A percentile compares a stretch with the other conserved stretches of the same genome.
phyloP scores from a whole-genome alignment of 2,888 invertebrate species.

The Stenodera caucasica region DNA sequence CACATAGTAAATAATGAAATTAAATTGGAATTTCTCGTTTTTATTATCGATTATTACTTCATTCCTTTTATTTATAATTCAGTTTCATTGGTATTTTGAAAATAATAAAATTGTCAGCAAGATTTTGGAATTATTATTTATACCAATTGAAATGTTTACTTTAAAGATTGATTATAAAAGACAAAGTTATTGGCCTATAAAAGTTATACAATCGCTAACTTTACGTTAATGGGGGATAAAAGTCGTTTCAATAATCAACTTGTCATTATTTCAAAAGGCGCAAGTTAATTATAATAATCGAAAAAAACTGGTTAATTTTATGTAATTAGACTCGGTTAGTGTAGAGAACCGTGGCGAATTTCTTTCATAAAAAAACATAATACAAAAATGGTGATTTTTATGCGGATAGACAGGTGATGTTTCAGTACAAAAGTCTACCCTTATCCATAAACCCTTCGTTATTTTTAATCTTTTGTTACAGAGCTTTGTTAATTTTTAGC shows the following conservation, averaged over 20 bases:
- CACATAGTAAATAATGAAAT: not conserved
- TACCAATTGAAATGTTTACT: conserved; percentile 6
- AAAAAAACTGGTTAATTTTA: too few relatives aligned
- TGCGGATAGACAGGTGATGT: not conserved
- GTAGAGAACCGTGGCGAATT: not conserved
- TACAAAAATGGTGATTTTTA: not conserved
- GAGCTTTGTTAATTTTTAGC: not conserved
- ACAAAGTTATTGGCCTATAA: conserved; percentile 6
- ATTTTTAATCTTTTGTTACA: not conserved
- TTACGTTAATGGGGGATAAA: conserved; percentile 4
- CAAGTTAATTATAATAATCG: too few relatives aligned
- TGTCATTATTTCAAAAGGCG: too few relatives aligned
- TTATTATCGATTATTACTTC: not conserved
- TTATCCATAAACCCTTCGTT: not conserved
- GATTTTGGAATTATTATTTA: not conserved
- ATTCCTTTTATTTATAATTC: not conserved
- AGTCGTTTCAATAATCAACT: not conserved
- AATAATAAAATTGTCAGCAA: not conserved
- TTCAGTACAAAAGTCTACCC: not conserved
- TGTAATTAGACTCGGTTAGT: not conserved
- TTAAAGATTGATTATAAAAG: not conserved
- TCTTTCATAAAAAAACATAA: not conserved
- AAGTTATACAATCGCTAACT: not conserved
- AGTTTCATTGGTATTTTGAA: not conserved
- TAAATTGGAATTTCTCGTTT: not conserved